Conservation (phyloP, 2,113 vertebrate genomes). For the Solenodon paradoxus region DNA sequence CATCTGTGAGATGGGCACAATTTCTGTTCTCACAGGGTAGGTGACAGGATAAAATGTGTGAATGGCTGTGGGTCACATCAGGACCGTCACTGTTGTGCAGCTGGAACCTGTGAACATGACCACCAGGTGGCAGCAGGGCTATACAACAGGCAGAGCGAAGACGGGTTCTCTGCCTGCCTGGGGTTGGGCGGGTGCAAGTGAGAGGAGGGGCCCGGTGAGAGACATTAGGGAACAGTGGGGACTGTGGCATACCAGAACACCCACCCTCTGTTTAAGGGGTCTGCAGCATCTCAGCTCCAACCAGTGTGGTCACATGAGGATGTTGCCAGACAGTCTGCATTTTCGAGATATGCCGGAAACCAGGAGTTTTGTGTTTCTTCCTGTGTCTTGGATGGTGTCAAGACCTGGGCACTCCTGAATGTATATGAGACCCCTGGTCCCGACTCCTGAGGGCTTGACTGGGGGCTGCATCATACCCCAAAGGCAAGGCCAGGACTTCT, state of each 20-base stretch:
- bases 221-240: not conserved
- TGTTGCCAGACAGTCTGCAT: not conserved
- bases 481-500: not conserved
- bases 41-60: not conserved
- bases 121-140: conserved; percentile 62
- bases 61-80: rapidly evolving
- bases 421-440: not conserved
- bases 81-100: not conserved
- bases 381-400: too few relatives aligned
- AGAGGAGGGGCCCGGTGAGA: not conserved
- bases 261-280: not conserved
- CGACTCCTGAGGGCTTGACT: not conserved
- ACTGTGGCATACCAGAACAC: not conserved
- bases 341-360: conserved; percentile 2
- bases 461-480: not conserved
- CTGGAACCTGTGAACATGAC: not conserved
- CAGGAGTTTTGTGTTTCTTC: not conserved
- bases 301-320: not conserved
- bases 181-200: not conserved
- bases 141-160: not conserved
- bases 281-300: not conserved
- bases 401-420: not conserved
- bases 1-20: not conserved
- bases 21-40: not conserved
- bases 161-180: too few relatives aligned